Percentiles rank a stretch among this genome's conserved stretches.
Evolutionary conservation across 2,113 vertebrate genomes (phyloP).

Genomic region (Gulo gulo): DNA sequence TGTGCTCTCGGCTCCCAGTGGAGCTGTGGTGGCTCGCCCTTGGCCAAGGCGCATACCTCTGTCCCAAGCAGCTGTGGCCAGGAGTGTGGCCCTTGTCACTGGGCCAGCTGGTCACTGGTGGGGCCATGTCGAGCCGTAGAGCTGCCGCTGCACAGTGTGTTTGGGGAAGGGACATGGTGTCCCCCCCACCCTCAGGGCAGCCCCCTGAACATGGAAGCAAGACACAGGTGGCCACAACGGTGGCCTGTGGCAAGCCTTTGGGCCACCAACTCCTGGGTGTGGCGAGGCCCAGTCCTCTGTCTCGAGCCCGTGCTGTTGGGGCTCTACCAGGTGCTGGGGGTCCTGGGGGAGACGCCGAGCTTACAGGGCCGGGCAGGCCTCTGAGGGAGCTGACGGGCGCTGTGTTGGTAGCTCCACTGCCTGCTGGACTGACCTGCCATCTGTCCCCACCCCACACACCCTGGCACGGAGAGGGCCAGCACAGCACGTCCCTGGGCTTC

Average conservation of each 20-base stretch:
- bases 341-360: neutral
- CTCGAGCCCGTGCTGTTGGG: rapidly evolving
- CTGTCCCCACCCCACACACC: neutral
- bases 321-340: neutral
- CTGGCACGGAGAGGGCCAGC: neutral
- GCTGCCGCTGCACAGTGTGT: rapidly evolving
- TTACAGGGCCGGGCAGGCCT: no score
- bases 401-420: neutral
- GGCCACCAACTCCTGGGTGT: no score
- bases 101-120: neutral
- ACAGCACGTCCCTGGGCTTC: rapidly evolving
- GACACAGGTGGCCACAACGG: no score
- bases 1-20: neutral
- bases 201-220: neutral
- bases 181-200: neutral
- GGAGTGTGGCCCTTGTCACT: no score
- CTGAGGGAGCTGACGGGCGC: rapidly evolving
- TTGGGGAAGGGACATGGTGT: neutral
- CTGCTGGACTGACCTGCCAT: neutral
- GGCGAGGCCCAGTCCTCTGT: no score
- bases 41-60: neutral
- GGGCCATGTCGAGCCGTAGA: neutral
- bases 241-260: rapidly evolving
- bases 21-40: neutral
- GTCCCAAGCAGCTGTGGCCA: neutral